phyloP scores from a whole-genome alignment of 2,113 vertebrate genomes.

The Melanocharis versteri region DNA sequence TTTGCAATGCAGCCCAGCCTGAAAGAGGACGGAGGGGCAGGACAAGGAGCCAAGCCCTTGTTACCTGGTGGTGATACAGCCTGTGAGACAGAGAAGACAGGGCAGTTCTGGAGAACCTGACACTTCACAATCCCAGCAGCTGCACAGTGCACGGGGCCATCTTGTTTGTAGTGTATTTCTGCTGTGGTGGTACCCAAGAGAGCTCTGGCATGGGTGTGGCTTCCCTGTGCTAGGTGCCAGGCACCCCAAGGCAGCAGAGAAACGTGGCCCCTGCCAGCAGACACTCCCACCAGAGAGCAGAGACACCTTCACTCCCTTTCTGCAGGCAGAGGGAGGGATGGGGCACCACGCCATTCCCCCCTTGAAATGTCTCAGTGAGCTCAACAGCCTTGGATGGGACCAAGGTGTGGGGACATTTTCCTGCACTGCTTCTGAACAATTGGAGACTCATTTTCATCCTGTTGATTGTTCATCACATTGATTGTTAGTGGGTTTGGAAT shows the following conservation, averaged over 20 bases:
- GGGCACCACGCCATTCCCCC: fast-evolving
- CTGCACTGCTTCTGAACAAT: neutral
- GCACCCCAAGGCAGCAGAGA: neutral
- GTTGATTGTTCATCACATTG: neutral
- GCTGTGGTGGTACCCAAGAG: neutral
- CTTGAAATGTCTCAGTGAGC: neutral
- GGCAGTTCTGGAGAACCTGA: neutral
- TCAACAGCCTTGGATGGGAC: neutral
- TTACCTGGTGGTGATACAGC: neutral
- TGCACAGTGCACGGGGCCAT: neutral
- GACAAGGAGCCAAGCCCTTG: neutral
- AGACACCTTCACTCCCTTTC: neutral
- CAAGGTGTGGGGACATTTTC: neutral
- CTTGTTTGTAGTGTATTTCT: neutral
- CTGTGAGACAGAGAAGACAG: neutral
- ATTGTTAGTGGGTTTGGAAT: neutral
- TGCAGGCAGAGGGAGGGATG: neutral
- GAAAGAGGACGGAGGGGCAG: neutral
- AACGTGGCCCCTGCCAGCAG: fast-evolving
- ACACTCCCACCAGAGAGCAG: fast-evolving
- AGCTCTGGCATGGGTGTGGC: neutral
- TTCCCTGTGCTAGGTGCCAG: neutral
- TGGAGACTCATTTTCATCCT: neutral
- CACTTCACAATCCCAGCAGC: neutral
- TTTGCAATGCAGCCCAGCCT: neutral